A percentile compares a stretch with the other conserved stretches of the same genome.
These are phyloP conservation scores for Heliconius hortense DNA, from an alignment of 2,888 invertebrate species.

Conservation along the genomic window DNA sequence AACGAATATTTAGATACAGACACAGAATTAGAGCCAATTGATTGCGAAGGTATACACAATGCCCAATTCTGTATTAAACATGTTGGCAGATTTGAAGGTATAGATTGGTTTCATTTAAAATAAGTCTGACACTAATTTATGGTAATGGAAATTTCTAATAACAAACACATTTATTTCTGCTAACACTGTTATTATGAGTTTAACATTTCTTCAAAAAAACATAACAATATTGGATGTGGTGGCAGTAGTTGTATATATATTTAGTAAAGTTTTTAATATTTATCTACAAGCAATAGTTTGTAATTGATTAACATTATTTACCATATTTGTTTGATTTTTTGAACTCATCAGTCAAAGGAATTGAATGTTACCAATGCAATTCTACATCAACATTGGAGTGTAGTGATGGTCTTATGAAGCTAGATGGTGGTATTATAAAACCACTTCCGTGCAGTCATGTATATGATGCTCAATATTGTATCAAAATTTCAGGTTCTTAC, in stretches of 20 bases:
- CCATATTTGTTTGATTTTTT: not conserved
- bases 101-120: slow-evolving; percentile 12
- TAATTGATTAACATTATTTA: not conserved
- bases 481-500: slow-evolving; percentile 86
- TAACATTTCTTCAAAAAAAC: not conserved
- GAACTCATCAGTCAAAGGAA: slow-evolving; percentile 50
- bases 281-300: not conserved
- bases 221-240: not conserved
- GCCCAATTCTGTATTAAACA: slow-evolving; percentile 96
- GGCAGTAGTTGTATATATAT: not conserved
- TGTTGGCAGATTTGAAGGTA: slow-evolving; percentile 95
- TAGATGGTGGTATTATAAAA: slow-evolving; percentile 78
- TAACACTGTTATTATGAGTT: not conserved
- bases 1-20: slow-evolving; percentile 88
- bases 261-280: not conserved
- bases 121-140: slow-evolving; percentile 7
- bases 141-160: slow-evolving; percentile 9
- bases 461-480: slow-evolving; percentile 90
- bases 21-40: slow-evolving; percentile 84
- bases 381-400: slow-evolving; percentile 86
- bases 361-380: slow-evolving; percentile 91
- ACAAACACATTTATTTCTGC: not conserved
- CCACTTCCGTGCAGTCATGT: slow-evolving; percentile 87
- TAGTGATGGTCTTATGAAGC: slow-evolving; percentile 84
- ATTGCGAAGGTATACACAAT: slow-evolving; percentile 90